Percentiles rank a stretch among this genome's conserved stretches.
Conservation (phyloP, 2,113 vertebrate species). For the Lucifuga dentata region DNA sequence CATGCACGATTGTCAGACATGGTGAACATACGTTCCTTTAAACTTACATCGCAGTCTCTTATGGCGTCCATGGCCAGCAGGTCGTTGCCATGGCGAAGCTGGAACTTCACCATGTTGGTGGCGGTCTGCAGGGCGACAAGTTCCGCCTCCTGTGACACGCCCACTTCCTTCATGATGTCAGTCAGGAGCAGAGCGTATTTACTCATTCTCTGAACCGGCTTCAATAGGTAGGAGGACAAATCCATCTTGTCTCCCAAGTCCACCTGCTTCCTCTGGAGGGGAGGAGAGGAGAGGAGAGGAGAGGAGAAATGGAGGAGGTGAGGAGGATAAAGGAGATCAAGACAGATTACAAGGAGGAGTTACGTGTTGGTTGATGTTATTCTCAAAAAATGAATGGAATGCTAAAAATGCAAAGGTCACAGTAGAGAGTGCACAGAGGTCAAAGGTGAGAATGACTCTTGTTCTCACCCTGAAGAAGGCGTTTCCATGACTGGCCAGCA, state of each 20-base stretch:
- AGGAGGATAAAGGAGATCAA: not conserved
- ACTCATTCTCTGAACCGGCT: slow-evolving; percentile 96
- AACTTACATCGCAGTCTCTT: slow-evolving; percentile 91
- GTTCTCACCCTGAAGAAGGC: slow-evolving; percentile 86
- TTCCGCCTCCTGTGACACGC: slow-evolving; percentile 85
- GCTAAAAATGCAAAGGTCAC: not conserved
- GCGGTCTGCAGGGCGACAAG: slow-evolving; percentile 85
- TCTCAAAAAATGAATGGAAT: slow-evolving; percentile 11
- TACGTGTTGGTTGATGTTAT: not conserved
- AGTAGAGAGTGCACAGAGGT: not conserved
- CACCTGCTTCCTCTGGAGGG: slow-evolving; percentile 89
- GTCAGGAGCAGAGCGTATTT: slow-evolving; percentile 93
- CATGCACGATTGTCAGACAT: too few relatives aligned
- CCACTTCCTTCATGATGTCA: slow-evolving; percentile 92
- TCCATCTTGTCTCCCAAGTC: slow-evolving; percentile 94
- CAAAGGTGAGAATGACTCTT: not conserved
- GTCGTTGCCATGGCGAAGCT: slow-evolving; percentile 95
- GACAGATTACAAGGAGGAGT: not conserved
- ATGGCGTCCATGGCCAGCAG: slow-evolving; percentile 97
- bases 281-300: not conserved
- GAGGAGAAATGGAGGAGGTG: not conserved
- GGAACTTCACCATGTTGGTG: slow-evolving; percentile 92
- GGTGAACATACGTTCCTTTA: too few relatives aligned
- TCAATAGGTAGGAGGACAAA: slow-evolving; percentile 94
- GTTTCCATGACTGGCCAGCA: slow-evolving; percentile 83